Percentiles rank a stretch among this genome's conserved stretches.
Evolutionary conservation across 35 echinoderm and acorn worm genomes (phyloP).

Genomic region (Apostichopus parvimensis): DNA sequence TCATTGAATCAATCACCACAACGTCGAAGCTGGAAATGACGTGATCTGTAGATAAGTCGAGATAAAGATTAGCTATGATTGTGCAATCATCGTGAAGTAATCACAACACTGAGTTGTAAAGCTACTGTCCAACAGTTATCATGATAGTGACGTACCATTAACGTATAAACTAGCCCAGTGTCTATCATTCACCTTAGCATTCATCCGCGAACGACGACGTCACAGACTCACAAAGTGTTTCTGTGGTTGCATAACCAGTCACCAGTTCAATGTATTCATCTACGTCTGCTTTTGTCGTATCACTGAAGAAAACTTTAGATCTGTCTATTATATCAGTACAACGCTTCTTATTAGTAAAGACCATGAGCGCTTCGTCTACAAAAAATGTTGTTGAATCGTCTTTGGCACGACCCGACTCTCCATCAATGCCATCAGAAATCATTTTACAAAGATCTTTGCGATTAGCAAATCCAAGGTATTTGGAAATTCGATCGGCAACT

Average conservation of each 20-base stretch:
- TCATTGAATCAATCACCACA: no score
- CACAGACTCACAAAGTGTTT: background rate
- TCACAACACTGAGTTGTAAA: no score
- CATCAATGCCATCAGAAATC: background rate
- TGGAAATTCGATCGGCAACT: background rate
- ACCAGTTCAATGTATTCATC: background rate
- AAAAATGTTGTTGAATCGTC: background rate
- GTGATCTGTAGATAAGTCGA: no score
- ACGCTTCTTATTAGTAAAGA: background rate
- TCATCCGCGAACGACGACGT: background rate
- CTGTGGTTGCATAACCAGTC: background rate
- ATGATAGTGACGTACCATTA: no score
- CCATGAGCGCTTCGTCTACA: background rate
- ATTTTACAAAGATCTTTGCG: background rate
- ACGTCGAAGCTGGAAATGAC: no score
- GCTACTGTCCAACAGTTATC: no score
- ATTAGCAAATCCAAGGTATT: background rate
- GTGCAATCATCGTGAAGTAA: no score
- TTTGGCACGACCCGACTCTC: background rate
- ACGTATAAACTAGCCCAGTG: no score
- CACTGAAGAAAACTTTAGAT: background rate
- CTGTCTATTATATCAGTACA: background rate
- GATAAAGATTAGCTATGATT: no score
- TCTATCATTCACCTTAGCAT: background rate
- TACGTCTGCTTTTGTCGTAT: background rate